A percentile compares a stretch with the other conserved stretches of the same genome.
Conservation (phyloP, 2,888 invertebrate genomes). For the Trichopria drosophilae region DNA sequence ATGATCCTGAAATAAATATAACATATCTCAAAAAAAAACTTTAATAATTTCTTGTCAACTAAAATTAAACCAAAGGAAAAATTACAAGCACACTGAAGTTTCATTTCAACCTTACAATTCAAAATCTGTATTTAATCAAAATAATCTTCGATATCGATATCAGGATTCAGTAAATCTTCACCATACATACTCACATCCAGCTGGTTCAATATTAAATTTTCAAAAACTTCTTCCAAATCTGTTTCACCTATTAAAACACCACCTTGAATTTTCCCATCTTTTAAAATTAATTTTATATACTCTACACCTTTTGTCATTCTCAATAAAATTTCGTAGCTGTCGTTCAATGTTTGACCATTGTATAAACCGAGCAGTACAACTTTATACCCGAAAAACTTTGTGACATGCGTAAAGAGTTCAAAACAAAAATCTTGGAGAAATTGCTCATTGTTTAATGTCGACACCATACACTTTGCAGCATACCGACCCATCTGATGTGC, state of each 20-base stretch:
- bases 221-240: slow-evolving; percentile 95
- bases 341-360: slow-evolving; percentile 86
- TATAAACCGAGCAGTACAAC: slow-evolving; percentile 89
- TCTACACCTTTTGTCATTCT: slow-evolving; percentile 80
- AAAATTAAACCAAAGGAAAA: too few relatives aligned
- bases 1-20: neutral
- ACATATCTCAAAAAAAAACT: neutral
- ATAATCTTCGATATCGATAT: slow-evolving; percentile 98
- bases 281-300: slow-evolving; percentile 86
- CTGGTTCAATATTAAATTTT: slow-evolving; percentile 95
- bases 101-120: neutral
- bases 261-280: slow-evolving; percentile 84
- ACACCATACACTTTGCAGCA: slow-evolving; percentile 88
- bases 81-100: neutral
- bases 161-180: slow-evolving; percentile 90
- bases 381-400: slow-evolving; percentile 90
- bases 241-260: slow-evolving; percentile 96
- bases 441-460: slow-evolving; percentile 64
- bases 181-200: slow-evolving; percentile 85
- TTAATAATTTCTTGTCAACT: neutral
- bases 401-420: slow-evolving; percentile 96
- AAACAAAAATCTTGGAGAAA: slow-evolving; percentile 92
- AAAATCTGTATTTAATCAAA: slow-evolving; percentile 78
- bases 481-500: slow-evolving; percentile 96
- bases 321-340: slow-evolving; percentile 80